phyloP scores from a whole-genome alignment of 2,113 vertebrate species.

The Polypterus bichir region DNA sequence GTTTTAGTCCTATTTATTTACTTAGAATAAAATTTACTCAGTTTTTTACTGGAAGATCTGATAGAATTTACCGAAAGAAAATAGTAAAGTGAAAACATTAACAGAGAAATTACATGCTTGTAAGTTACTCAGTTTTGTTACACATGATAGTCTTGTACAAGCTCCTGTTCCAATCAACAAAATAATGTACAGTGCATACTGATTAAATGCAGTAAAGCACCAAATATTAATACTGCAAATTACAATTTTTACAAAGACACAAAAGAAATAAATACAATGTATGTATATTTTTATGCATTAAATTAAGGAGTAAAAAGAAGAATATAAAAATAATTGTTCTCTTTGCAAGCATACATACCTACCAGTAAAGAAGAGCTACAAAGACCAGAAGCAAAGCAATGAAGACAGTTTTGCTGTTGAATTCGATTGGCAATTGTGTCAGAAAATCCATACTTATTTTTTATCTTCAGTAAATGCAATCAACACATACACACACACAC shows the following conservation, averaged over 20 bases:
- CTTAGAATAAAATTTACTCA: no score
- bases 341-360: constrained; percentile 28
- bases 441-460: constrained; percentile 33
- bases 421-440: constrained; percentile 27
- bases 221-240: not conserved
- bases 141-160: no score
- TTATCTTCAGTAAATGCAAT: constrained; percentile 18
- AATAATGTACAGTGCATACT: no score
- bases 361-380: constrained; percentile 69
- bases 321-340: no score
- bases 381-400: constrained; percentile 47
- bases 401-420: constrained; percentile 31
- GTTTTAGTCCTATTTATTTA: no score
- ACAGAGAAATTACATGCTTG: no score
- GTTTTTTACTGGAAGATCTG: no score
- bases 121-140: no score
- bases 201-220: no score
- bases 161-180: no score
- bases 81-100: no score
- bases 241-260: not conserved
- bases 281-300: not conserved
- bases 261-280: not conserved
- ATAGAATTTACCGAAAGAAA: no score
- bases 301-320: not conserved
- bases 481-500: constrained; percentile 5